Conservation (phyloP, 30 jellyfish, hydroid and myxozoan genomes). For the Chrysaora quinquecirrha region DNA sequence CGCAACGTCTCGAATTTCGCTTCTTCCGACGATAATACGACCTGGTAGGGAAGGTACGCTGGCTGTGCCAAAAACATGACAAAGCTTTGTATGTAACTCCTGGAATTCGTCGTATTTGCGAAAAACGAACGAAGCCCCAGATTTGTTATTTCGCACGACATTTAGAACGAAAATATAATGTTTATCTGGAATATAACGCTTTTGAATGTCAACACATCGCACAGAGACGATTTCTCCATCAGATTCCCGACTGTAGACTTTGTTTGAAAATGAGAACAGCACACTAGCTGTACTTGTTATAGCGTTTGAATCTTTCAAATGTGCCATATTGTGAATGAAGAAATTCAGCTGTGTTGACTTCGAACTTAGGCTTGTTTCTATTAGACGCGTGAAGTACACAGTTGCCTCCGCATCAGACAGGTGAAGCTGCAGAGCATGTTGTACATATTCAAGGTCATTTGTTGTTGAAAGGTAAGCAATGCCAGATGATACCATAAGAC, state of each 20-base stretch:
- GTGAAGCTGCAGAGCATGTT: slow-evolving; percentile 80
- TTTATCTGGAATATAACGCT: slow-evolving; percentile 92
- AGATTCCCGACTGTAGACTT: slow-evolving; percentile 73
- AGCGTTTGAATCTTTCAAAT: slow-evolving; percentile 79
- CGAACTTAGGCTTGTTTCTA: slow-evolving; percentile 88
- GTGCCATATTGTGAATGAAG: slow-evolving; percentile 97
- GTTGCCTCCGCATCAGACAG: slow-evolving; percentile 88
- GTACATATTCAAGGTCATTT: slow-evolving; percentile 78
- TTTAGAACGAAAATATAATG: slow-evolving; percentile 91
- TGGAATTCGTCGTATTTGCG: slow-evolving; percentile 96
- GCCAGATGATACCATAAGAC: slow-evolving; percentile 96
- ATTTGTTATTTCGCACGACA: slow-evolving; percentile 53
- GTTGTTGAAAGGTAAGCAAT: slow-evolving; percentile 85
- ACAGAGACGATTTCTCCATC: slow-evolving; percentile 90
- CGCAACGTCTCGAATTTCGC: slow-evolving; percentile 93
- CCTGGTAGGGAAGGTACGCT: slow-evolving; percentile 82
- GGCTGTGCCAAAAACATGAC: slow-evolving; percentile 65
- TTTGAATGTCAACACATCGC: slow-evolving; percentile 94
- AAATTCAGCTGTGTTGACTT: slow-evolving; percentile 94
- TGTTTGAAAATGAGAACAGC: slow-evolving; percentile 86
- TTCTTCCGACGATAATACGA: slow-evolving; percentile 85
- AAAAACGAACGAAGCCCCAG: slow-evolving; percentile 73
- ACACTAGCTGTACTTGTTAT: slow-evolving; percentile 66
- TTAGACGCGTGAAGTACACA: slow-evolving; percentile 85
- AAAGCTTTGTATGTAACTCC: slow-evolving; percentile 80